Evolutionary conservation across 2,888 invertebrate genomes (phyloP), one percentile per base, ranked within the genome.

Genomic region (Aricia artaxerxes): DNA sequence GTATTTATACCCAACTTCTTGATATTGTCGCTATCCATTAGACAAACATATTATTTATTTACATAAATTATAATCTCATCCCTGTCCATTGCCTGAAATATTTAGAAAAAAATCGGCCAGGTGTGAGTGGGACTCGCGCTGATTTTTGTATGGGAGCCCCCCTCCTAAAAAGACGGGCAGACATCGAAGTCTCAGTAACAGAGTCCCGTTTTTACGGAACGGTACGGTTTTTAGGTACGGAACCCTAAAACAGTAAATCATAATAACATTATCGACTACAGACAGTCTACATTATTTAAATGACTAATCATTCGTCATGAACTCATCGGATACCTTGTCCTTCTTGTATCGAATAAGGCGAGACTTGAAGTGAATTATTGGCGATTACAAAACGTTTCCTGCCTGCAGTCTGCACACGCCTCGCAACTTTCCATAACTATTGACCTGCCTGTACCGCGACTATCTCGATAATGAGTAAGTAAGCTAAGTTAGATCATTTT

Each of bases 331-430:
- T 64, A 64, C 64, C 64, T 64, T 64, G 64, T 31, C 31, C 64
- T 64, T 75, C 49, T 75, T 49, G 53, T 44, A 40, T n/a, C 75
- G 49, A 75, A 49, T 49, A 75, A 13, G 49, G 75, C 75, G 75
- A 75, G 75, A 49, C 75, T 75, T 49, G 53, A 75, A n/a, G 49
- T 49, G 75, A 73, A n/a, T 73, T 75, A 53, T 53, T 75, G 53
- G 31, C 49, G 44, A 49, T 75, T 75, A 75, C 75, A 49, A 75
- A 75, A 75, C 75, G 31, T 75, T 75, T 75, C 75, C 75, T 75
- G 49, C 49, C 16, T 49, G 40, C 57, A 57, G 49, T 31, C 16
- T 49, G 40, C 57, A 57, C 49, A 44, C 49, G 40, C 7, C 44
- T n/a, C 49, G 53, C 35, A 75, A 49, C 75, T 75, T 75, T 75